Conservation (phyloP, 2,113 vertebrate genomes). For the Burhinus bistriatus region DNA sequence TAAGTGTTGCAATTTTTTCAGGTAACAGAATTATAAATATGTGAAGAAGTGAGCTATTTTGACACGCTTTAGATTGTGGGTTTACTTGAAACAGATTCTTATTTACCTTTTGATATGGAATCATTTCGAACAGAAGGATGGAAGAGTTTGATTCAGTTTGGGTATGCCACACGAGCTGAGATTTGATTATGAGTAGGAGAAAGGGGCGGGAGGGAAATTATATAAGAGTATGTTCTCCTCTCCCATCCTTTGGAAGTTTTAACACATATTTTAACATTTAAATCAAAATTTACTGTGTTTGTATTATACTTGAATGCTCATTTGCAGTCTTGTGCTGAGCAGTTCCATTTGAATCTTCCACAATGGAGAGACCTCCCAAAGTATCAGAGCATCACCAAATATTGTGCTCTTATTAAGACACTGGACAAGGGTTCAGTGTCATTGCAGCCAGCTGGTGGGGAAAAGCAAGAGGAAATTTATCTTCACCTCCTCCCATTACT, state of each 20-base stretch:
- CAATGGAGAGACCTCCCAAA: rapidly evolving
- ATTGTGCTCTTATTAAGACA: neutral
- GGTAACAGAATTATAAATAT: neutral
- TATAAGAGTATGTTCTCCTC: neutral
- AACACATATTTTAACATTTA: neutral
- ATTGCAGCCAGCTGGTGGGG: neutral
- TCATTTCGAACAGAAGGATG: neutral
- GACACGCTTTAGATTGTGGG: neutral
- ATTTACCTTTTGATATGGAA: neutral
- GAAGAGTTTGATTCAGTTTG: neutral
- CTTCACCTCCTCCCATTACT: neutral
- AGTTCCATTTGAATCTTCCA: neutral
- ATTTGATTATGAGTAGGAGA: neutral
- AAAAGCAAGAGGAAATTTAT: neutral
- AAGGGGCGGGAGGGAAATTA: neutral
- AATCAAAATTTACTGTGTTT: neutral
- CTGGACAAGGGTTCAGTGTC: neutral
- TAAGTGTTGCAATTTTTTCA: neutral
- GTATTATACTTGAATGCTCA: neutral
- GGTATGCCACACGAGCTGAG: neutral
- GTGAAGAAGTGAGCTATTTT: neutral
- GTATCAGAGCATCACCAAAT: neutral
- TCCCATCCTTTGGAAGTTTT: neutral
- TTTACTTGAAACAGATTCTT: neutral
- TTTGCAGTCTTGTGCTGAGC: neutral